A percentile compares a stretch with the other conserved stretches of the same genome.
Conservation (phyloP, 2,797 vertebrate species). For the Taeniopygia guttata region DNA sequence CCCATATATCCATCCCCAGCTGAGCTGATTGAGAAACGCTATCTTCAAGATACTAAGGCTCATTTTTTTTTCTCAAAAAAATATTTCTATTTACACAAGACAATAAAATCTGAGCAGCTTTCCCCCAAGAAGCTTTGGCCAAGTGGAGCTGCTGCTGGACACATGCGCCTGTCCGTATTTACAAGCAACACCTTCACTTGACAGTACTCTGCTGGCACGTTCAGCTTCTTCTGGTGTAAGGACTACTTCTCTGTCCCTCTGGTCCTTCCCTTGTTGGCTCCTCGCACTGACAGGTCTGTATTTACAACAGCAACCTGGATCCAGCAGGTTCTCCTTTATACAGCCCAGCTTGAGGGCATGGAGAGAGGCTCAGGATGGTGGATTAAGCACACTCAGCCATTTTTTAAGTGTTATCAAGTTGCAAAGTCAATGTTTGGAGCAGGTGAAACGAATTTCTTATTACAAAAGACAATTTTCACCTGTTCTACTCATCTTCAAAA, state of each 20-base stretch:
- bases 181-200: background rate
- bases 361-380: background rate
- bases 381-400: background rate
- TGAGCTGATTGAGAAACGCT: slow-evolving; percentile 44
- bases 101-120: slow-evolving; percentile 36
- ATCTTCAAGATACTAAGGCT: slow-evolving; percentile 51
- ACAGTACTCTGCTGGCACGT: background rate
- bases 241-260: background rate
- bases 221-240: background rate
- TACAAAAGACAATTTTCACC: background rate
- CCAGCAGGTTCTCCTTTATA: accelerated
- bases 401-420: background rate
- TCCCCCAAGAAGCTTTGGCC: background rate
- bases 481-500: background rate
- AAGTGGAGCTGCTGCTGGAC: background rate
- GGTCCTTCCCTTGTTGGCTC: background rate
- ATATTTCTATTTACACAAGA: slow-evolving; percentile 57
- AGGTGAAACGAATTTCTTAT: background rate
- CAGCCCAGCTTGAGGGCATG: background rate
- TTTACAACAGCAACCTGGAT: background rate
- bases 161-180: background rate
- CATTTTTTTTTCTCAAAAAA: background rate
- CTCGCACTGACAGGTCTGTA: background rate
- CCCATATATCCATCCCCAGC: background rate
- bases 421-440: background rate